Percentiles rank a stretch among this genome's conserved stretches.
These are phyloP conservation scores for Pteronotus mesoamericanus DNA, from an alignment of 2,797 vertebrate genomes.

Conservation along the genomic window DNA sequence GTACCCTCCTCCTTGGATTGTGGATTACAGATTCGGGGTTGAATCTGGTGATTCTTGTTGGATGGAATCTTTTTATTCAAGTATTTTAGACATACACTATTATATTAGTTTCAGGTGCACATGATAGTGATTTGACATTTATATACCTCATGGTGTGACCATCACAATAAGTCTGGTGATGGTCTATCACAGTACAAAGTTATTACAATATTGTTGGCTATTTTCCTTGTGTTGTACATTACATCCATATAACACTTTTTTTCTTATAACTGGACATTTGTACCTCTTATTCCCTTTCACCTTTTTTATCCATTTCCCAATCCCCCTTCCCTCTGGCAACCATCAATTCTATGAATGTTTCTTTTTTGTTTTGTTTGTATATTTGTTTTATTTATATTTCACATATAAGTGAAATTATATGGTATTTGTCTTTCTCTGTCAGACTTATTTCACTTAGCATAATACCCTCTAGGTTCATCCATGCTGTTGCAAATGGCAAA, in stretches of 20 bases:
- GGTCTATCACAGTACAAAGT: not conserved
- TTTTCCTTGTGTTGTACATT: not conserved
- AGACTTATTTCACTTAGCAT: not conserved
- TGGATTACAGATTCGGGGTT: not conserved
- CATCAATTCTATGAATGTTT: not conserved
- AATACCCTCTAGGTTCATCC: not conserved
- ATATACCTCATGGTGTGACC: not conserved
- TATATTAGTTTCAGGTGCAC: not conserved
- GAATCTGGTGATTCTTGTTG: not conserved
- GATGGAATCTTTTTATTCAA: not conserved
- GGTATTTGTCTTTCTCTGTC: not conserved
- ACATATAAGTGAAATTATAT: not conserved
- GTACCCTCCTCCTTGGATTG: conserved; percentile 36
- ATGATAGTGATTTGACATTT: not conserved
- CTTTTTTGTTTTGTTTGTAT: not conserved
- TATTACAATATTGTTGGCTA: not conserved
- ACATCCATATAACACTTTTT: not conserved
- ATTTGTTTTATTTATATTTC: not conserved
- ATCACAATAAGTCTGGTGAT: not conserved
- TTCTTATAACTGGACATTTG: not conserved
- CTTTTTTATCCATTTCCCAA: not conserved
- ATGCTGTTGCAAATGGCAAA: not conserved
- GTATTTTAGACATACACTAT: not conserved
- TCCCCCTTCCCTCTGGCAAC: not conserved
- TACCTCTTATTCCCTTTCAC: not conserved